phyloP scores from a whole-genome alignment of 1,140 invertebrate genomes.

The Ceratitis capitata region DNA sequence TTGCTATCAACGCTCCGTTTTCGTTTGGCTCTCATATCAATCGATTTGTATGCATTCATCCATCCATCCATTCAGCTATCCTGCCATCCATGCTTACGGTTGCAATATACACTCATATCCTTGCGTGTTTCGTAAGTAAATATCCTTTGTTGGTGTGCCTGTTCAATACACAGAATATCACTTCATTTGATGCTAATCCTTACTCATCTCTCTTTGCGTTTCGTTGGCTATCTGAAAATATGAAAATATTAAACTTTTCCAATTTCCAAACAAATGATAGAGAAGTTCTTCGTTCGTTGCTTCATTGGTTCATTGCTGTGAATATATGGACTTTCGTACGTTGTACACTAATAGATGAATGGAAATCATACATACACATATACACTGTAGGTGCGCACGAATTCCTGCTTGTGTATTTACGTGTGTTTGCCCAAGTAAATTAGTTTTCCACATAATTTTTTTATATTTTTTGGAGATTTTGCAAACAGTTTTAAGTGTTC shows the following conservation, averaged over 20 bases:
- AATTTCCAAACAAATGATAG: not conserved
- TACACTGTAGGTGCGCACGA: too few species aligned
- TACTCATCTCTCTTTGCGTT: not conserved
- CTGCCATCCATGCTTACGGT: too few species aligned
- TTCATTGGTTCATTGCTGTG: not conserved
- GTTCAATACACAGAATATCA: not conserved
- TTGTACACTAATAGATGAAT: not conserved
- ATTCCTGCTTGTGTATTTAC: not conserved
- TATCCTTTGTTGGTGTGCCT: not conserved
- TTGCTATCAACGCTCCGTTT: not conserved
- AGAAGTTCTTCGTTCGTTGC: not conserved
- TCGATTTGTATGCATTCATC: not conserved
- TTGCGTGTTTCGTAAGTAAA: not conserved
- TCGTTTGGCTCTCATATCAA: not conserved
- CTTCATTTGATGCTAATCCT: conserved; percentile 1
- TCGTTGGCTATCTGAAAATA: conserved; percentile 2
- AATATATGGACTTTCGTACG: not conserved
- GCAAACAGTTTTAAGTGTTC: conserved; percentile 35
- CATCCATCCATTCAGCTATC: too few species aligned
- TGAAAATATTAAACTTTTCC: conserved; percentile 19
- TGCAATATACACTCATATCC: too few species aligned
- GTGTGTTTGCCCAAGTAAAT: conserved; percentile 25
- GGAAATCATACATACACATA: not conserved
- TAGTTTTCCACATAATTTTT: conserved; percentile 4
- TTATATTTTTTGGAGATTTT: not conserved